A percentile compares a stretch with the other conserved stretches of the same genome.
phyloP scores from a whole-genome alignment of 2,113 vertebrate species.

The Pelusios castaneus region DNA sequence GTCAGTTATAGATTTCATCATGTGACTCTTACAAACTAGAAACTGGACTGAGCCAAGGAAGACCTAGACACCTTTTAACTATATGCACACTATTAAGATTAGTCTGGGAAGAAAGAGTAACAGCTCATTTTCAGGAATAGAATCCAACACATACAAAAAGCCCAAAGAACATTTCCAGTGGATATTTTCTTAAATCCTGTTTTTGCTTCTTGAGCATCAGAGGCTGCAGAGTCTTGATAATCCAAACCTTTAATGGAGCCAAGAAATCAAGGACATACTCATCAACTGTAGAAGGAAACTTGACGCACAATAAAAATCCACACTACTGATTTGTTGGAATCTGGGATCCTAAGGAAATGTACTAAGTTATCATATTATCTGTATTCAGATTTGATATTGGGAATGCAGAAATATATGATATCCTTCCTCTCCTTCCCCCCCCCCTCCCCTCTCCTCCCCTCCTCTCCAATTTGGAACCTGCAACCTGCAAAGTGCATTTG shows the following conservation, averaged over 20 bases:
- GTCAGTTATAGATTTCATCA: not conserved
- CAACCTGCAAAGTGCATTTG: not conserved
- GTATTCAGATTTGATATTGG: not conserved
- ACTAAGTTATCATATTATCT: not conserved
- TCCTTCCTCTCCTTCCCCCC: not conserved
- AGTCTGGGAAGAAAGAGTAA: not conserved
- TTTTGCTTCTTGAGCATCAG: not conserved
- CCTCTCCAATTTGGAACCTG: not conserved
- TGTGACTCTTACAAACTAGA: not conserved
- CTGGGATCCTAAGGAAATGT: not conserved
- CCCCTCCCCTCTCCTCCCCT: not conserved
- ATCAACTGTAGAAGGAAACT: not conserved
- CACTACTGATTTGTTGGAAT: not conserved
- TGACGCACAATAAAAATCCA: not conserved
- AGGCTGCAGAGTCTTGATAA: not conserved
- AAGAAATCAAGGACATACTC: fast-evolving
- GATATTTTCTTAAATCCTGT: not conserved
- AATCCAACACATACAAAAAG: not conserved
- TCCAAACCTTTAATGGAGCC: not conserved
- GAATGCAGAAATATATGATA: not conserved
- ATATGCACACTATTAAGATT: not conserved
- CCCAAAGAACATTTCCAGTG: not conserved
- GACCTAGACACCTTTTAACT: not conserved
- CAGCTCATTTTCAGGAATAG: not conserved
- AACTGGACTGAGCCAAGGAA: not conserved